These are phyloP conservation scores for Hybognathus amarus DNA, from an alignment of 2,797 vertebrate genomes.

Conservation along the genomic window DNA sequence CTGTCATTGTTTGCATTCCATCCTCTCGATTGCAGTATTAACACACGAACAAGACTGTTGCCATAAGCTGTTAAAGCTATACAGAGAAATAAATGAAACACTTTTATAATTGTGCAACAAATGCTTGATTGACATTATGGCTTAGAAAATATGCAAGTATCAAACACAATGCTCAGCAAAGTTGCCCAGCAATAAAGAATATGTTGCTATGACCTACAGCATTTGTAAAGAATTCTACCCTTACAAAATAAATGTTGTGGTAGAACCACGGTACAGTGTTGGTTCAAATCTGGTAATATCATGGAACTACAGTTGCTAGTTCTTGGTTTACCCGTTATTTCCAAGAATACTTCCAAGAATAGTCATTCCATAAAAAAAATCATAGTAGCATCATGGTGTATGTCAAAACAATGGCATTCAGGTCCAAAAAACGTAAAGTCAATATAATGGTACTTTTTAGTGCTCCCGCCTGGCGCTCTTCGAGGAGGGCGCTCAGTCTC, in stretches of 20 bases:
- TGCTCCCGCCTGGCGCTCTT: too few relatives aligned
- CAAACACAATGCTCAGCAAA: neutral
- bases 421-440: neutral
- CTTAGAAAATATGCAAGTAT: neutral
- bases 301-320: neutral
- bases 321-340: neutral
- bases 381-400: neutral
- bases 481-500: too few relatives aligned
- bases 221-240: neutral
- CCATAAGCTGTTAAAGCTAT: slow-evolving; percentile 15
- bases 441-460: neutral
- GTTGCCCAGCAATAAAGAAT: neutral
- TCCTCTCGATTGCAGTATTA: slow-evolving; percentile 1
- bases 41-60: neutral
- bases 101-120: neutral
- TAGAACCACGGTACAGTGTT: neutral
- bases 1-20: slow-evolving; percentile 38
- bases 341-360: neutral
- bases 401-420: neutral
- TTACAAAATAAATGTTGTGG: neutral
- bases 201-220: neutral
- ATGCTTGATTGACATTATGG: neutral
- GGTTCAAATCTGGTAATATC: neutral
- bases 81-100: slow-evolving; percentile 26
- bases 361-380: neutral